Conservation (phyloP, 2,113 vertebrate genomes). For the Chloroceryle aenea region DNA sequence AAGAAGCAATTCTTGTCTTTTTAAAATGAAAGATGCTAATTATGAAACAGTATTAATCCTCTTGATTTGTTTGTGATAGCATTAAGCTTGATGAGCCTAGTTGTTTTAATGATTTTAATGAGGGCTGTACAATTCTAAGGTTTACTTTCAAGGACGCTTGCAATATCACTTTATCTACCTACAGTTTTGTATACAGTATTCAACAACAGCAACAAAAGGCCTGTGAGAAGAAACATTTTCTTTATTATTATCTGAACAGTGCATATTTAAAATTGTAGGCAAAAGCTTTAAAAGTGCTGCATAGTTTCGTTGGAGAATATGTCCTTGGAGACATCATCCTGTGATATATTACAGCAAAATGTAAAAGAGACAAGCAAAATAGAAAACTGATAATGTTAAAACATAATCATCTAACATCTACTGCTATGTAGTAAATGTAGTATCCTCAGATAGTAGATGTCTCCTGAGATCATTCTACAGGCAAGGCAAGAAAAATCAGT, state of each 20-base stretch:
- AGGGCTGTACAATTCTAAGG: not conserved
- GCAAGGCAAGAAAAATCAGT: not conserved
- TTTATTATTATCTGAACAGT: not conserved
- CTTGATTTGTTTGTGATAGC: not conserved
- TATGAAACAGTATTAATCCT: not conserved
- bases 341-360: not conserved
- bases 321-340: not conserved
- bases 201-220: not conserved
- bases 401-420: not conserved
- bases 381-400: not conserved
- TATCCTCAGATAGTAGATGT: not conserved
- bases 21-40: not conserved
- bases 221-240: not conserved
- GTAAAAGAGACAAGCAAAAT: not conserved
- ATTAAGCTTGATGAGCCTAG: not conserved
- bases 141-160: not conserved
- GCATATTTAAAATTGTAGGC: not conserved
- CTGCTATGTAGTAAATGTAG: too few species aligned
- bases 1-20: not conserved
- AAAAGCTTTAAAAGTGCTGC: not conserved
- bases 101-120: not conserved
- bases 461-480: not conserved
- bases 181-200: not conserved
- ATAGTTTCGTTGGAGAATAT: slow-evolving; percentile 2
- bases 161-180: not conserved